Conservation (phyloP, 1,140 invertebrate species). For the Branchinecta lynchi region DNA sequence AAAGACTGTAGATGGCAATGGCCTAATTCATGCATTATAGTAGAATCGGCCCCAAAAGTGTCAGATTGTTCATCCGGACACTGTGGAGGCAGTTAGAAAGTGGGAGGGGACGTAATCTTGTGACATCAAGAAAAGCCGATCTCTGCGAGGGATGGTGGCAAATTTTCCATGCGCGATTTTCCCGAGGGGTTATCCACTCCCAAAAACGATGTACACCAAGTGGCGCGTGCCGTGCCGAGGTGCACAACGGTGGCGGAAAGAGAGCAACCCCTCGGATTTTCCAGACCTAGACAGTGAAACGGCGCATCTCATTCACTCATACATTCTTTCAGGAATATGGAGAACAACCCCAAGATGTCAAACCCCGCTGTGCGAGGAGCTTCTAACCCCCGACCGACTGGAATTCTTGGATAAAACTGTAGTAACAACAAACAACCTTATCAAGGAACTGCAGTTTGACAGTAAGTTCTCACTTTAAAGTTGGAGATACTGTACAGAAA, state of each 20-base stretch:
- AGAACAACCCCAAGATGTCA: not conserved
- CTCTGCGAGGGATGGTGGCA: not conserved
- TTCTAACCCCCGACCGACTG: conserved; percentile 13
- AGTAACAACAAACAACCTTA: conserved; percentile 11
- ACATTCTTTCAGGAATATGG: not conserved
- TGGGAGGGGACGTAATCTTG: too few relatives aligned
- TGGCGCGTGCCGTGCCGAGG: not conserved
- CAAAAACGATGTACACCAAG: not conserved
- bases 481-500: too few relatives aligned
- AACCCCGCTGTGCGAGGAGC: not conserved
- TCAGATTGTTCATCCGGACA: too few relatives aligned
- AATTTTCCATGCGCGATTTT: not conserved
- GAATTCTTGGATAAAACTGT: conserved; percentile 20
- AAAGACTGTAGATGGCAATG: too few relatives aligned
- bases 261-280: not conserved
- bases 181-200: not conserved
- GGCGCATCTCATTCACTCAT: not conserved
- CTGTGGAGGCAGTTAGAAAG: too few relatives aligned
- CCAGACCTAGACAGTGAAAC: not conserved
- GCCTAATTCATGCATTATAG: too few relatives aligned
- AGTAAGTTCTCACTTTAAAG: too few relatives aligned
- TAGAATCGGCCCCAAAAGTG: too few relatives aligned
- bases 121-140: too few relatives aligned
- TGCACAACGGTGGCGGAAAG: not conserved
- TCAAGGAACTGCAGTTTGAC: conserved; percentile 16